A percentile compares a stretch with the other conserved stretches of the same genome.
These are phyloP conservation scores for Limosa lapponica DNA, from an alignment of 2,797 vertebrate genomes.

Conservation along the genomic window DNA sequence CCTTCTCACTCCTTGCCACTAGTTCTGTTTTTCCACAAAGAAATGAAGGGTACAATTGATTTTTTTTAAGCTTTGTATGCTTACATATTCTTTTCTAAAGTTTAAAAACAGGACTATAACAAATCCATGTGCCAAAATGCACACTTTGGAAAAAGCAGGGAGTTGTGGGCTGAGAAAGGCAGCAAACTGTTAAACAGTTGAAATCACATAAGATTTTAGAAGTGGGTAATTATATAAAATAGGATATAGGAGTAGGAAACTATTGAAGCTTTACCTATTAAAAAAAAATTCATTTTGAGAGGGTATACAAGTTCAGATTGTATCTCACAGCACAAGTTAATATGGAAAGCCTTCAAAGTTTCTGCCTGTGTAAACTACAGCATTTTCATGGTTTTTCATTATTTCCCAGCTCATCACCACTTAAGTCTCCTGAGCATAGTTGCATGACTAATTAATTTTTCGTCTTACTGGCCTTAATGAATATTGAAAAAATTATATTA, in stretches of 20 bases:
- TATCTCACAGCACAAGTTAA: background rate
- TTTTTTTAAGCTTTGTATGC: background rate
- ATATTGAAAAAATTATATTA: background rate
- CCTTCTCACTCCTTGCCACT: background rate
- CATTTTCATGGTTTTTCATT: background rate
- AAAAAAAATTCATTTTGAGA: background rate
- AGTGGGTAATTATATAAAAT: background rate
- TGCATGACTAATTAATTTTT: background rate
- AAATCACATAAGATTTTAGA: background rate
- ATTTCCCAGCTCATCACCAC: background rate
- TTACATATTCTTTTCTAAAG: background rate
- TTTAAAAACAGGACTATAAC: background rate
- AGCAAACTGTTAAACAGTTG: background rate
- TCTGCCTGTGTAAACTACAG: background rate
- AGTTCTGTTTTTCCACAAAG: background rate
- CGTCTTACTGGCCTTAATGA: background rate
- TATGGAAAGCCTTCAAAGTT: background rate
- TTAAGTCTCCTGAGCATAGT: background rate
- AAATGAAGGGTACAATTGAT: background rate
- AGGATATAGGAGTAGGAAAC: background rate
- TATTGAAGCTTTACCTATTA: background rate
- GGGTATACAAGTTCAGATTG: background rate
- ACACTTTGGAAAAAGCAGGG: background rate
- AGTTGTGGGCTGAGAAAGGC: background rate
- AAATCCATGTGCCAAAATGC: background rate